These are phyloP conservation scores for Stenodera caucasica DNA, from an alignment of 2,888 invertebrate species.

Conservation along the genomic window DNA sequence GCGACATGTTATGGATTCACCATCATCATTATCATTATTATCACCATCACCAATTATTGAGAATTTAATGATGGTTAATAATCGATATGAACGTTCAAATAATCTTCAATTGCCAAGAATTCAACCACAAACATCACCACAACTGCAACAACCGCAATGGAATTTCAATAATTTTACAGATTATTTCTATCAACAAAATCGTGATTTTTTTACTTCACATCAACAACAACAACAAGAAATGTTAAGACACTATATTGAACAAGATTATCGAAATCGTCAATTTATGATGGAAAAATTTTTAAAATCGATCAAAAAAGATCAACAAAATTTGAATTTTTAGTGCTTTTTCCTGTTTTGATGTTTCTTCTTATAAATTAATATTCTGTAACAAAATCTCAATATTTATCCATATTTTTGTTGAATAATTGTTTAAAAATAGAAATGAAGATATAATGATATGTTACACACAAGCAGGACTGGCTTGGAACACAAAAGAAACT, in stretches of 20 bases:
- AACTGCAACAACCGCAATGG: slow-evolving; percentile 1
- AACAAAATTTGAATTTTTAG: neutral
- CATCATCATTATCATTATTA: too few species aligned
- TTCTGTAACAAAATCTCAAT: neutral
- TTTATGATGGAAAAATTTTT: slow-evolving; percentile 2
- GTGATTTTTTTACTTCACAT: neutral
- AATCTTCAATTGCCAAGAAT: neutral
- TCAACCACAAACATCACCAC: neutral
- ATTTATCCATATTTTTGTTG: neutral
- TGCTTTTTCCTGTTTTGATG: neutral
- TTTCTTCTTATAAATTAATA: neutral
- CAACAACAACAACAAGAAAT: neutral
- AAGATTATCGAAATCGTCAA: neutral
- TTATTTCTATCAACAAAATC: slow-evolving; percentile 2
- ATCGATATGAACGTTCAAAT: neutral
- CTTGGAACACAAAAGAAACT: too few species aligned
- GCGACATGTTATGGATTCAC: neutral
- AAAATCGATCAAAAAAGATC: neutral
- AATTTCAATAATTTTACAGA: neutral
- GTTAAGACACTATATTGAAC: neutral
- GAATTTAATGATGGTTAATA: neutral
- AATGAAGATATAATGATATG: neutral
- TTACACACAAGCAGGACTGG: neutral
- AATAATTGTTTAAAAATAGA: neutral
- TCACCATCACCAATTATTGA: neutral